These are phyloP conservation scores for Columba janthina DNA, from an alignment of 2,113 vertebrate species.

Conservation along the genomic window DNA sequence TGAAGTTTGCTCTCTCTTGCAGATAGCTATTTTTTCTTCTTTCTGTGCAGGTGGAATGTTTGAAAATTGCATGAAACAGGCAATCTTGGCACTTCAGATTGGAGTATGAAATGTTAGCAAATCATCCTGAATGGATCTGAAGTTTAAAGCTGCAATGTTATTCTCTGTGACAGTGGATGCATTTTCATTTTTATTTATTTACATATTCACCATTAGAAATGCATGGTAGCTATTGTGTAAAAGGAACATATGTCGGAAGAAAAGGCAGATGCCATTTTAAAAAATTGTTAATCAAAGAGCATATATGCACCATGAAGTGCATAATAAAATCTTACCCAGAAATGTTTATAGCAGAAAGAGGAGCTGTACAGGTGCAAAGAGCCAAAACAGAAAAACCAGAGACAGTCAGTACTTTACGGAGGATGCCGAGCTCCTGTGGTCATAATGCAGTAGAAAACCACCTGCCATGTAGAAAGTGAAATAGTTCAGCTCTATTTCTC, in stretches of 20 bases:
- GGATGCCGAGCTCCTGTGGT: not conserved
- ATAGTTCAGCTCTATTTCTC: not conserved
- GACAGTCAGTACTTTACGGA: not conserved
- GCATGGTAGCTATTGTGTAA: conserved; percentile 44
- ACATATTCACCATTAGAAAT: conserved; percentile 73
- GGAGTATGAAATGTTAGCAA: conserved; percentile 77
- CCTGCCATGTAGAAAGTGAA: not conserved
- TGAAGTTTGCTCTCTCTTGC: conserved; percentile 70
- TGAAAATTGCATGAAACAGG: conserved; percentile 76
- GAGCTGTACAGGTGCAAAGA: not conserved
- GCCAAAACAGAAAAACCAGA: not conserved
- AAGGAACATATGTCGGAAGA: conserved; percentile 55
- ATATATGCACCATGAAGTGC: not conserved
- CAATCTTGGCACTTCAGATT: conserved; percentile 76
- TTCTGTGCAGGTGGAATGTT: conserved; percentile 72
- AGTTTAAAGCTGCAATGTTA: conserved; percentile 72
- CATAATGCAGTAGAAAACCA: not conserved
- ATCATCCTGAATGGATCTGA: conserved; percentile 74
- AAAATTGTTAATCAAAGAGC: conserved; percentile 43
- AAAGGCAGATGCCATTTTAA: conserved; percentile 55
- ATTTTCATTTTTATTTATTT: conserved; percentile 74
- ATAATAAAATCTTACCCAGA: not conserved
- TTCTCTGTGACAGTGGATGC: conserved; percentile 63
- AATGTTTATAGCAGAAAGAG: not conserved
- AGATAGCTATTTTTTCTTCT: conserved; percentile 63